Base-by-base conservation (phyloP, 1,140 invertebrate genomes). In the Orius laevigatus region DNA sequence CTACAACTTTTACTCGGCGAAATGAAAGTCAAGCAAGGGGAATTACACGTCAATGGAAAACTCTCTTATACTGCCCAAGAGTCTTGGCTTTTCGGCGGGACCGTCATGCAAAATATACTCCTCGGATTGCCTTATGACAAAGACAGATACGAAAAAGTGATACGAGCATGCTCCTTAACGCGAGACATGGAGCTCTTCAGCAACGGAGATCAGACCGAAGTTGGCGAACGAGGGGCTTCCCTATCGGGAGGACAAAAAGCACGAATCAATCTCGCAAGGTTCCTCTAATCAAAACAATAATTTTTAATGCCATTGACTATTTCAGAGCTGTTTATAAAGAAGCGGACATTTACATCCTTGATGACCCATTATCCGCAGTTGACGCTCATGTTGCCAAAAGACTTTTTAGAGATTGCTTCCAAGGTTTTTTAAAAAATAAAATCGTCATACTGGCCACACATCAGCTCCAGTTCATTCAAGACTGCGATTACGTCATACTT, bases 381-480 rank as follows among this genome's bases (percentile, higher is more conserved):
- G 86, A 91, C 62, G 69, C 82, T 2, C 76, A 80, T 52, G 85
- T 87, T 1, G 81, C 84, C 11, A 74, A 78, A 46, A 78, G 85
- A 59, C 69, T 91, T 49, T 89, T 87, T 57, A 72, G 81, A 46
- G 70, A 82, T 45, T 79, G 78, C 53, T 75, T 83, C 40, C 69
- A 63, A 43, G 63, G 66, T 52, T 78, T 79, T 59, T 65, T 90
- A 20, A 71, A 68, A 14, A 66, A 77, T 46, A 84, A 83, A 61
- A 82, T 81, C 0, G 67, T 78, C n/a, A 72, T 91, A 34, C 70
- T 91, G 5, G 81, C 86, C 14, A 91, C 87, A 1, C 85, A 91
- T 66, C 85, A 90, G 57, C 64, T 90, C 3, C 85, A 90, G 58
- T 86, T 81, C 60, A 67, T 91, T 12, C 74, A 76, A 58, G 70